Evolutionary conservation across 92 coral and sea anemone species (phyloP).

Genomic region (Phenganax marumi): DNA sequence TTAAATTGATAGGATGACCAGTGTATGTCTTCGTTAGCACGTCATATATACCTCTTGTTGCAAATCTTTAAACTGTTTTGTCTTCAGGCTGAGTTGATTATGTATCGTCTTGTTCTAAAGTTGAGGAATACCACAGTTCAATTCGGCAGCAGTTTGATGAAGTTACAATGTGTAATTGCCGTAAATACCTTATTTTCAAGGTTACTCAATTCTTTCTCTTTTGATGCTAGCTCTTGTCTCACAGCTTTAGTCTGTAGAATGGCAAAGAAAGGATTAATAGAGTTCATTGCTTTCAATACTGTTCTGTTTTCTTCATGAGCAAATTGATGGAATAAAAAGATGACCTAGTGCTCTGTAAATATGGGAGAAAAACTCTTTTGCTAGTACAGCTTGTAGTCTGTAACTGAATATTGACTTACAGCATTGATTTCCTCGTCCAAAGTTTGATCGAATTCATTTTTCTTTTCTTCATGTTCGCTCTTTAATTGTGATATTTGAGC

Average conservation of each 20-base stretch:
- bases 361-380: background rate
- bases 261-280: background rate
- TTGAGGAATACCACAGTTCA: background rate
- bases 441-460: constrained; percentile 37
- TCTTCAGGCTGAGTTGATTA: constrained; percentile 72
- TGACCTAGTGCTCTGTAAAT: no score
- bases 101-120: constrained; percentile 73
- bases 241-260: constrained; percentile 45
- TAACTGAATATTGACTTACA: background rate
- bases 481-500: constrained; percentile 20
- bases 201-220: constrained; percentile 37
- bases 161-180: background rate
- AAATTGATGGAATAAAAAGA: no score
- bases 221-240: constrained; percentile 48
- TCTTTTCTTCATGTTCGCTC: constrained; percentile 27
- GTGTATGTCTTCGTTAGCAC: background rate
- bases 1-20: background rate
- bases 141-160: background rate
- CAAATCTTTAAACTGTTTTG: constrained; percentile 81
- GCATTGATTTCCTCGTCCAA: constrained; percentile 28
- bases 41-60: constrained; percentile 78
- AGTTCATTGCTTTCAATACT: no score
- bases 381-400: background rate
- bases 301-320: no score
- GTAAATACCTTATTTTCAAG: constrained; percentile 52